Evolutionary conservation across 2,113 vertebrate genomes (phyloP).

Genomic region (Nannospalax galili): DNA sequence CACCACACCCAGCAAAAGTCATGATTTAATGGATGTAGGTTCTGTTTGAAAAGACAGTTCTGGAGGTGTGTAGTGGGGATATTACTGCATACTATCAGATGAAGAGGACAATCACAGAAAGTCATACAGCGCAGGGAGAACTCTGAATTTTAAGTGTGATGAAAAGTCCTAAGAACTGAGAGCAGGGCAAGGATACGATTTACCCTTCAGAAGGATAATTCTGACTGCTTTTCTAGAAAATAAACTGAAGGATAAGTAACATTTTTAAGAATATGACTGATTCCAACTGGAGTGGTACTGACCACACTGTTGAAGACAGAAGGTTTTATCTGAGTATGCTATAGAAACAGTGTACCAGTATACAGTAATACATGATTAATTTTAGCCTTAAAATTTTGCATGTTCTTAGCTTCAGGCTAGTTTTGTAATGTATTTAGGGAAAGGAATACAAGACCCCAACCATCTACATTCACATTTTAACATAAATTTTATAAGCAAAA

Average conservation of each 20-base stretch:
- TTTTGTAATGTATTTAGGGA: constrained; percentile 37
- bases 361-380: background rate
- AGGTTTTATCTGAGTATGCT: background rate
- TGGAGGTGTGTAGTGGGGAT: background rate
- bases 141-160: background rate
- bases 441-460: background rate
- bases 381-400: constrained; percentile 28
- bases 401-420: constrained; percentile 27
- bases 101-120: background rate
- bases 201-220: background rate
- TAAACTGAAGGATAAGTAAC: background rate
- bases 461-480: constrained; percentile 40
- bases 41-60: background rate
- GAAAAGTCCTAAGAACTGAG: background rate
- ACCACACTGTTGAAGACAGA: background rate
- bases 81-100: background rate
- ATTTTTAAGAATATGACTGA: background rate
- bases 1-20: no score
- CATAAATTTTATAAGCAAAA: constrained; percentile 1
- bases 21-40: background rate
- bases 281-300: background rate
- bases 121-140: background rate
- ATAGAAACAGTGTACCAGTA: background rate
- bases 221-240: background rate
- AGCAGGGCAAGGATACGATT: background rate